A percentile compares a stretch with the other conserved stretches of the same genome.
Evolutionary conservation across 2,113 vertebrate species (phyloP).

Genomic region (Amblyopsis rosae): DNA sequence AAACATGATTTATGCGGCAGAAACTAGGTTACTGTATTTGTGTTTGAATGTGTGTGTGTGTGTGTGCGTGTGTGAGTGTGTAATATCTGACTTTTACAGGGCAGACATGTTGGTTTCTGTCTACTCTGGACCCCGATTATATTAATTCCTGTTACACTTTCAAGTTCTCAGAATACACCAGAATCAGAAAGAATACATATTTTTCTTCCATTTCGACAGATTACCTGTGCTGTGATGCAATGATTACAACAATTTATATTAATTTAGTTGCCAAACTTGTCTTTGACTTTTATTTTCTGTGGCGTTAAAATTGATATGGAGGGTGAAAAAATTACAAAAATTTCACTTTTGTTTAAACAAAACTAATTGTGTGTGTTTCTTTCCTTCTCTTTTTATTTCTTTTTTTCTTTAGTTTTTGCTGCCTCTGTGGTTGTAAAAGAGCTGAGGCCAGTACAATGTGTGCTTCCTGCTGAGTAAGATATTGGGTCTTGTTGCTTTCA

Average conservation of each 20-base stretch:
- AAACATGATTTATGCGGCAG: not conserved
- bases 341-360: slow-evolving; percentile 76
- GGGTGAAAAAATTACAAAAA: slow-evolving; percentile 68
- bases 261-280: slow-evolving; percentile 51
- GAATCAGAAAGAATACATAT: slow-evolving; percentile 41
- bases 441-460: slow-evolving; percentile 25
- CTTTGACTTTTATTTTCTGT: slow-evolving; percentile 53
- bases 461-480: slow-evolving; percentile 46
- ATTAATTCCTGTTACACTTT: slow-evolving; percentile 38
- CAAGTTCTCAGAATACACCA: slow-evolving; percentile 33
- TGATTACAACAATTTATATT: slow-evolving; percentile 61
- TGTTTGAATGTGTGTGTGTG: slow-evolving; percentile 20
- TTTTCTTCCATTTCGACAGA: slow-evolving; percentile 66
- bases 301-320: slow-evolving; percentile 52
- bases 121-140: slow-evolving; percentile 43
- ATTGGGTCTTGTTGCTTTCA: slow-evolving; percentile 33
- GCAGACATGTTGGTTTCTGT: slow-evolving; percentile 29
- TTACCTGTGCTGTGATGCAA: slow-evolving; percentile 63
- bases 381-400: not conserved
- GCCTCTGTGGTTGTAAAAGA: slow-evolving; percentile 43
- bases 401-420: not conserved
- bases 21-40: slow-evolving; percentile 1
- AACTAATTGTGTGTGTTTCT: slow-evolving; percentile 22
- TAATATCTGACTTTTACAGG: too few species aligned
- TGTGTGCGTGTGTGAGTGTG: slow-evolving; percentile 18